phyloP scores from a whole-genome alignment of 2,113 vertebrate species.

The Dasyornis broadbenti region DNA sequence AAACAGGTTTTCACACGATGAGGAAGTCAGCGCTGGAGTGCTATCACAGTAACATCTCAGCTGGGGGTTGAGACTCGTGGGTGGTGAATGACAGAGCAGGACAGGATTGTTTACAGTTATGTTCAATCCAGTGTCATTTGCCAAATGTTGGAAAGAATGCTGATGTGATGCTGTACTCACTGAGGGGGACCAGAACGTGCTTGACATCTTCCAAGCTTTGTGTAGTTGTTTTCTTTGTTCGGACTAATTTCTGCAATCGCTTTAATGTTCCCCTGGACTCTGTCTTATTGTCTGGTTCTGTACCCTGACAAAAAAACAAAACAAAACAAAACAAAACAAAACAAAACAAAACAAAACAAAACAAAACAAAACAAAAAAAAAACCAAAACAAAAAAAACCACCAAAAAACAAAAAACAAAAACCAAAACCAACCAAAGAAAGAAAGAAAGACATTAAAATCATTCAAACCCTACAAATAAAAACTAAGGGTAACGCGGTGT shows the following conservation, averaged over 20 bases:
- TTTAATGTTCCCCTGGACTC: conserved; percentile 75
- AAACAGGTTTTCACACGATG: conserved; percentile 21
- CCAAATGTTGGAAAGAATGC: neutral
- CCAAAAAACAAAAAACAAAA: no score
- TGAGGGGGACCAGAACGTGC: conserved; percentile 41
- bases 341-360: neutral
- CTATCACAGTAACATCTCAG: conserved; percentile 14
- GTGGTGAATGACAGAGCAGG: conserved; percentile 44
- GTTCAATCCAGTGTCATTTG: neutral
- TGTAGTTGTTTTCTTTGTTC: conserved; percentile 67
- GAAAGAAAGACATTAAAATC: neutral
- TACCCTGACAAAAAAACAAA: conserved; percentile 52
- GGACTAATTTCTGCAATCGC: conserved; percentile 76
- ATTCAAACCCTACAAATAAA: neutral
- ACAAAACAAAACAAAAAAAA: neutral
- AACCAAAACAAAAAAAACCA: no score
- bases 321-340: no score
- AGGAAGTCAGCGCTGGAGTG: neutral
- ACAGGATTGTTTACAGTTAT: conserved; percentile 25
- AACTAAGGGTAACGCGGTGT: neutral
- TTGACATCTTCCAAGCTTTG: conserved; percentile 67
- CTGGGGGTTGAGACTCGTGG: neutral
- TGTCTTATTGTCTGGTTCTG: conserved; percentile 57
- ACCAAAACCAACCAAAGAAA: neutral
- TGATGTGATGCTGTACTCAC: conserved; percentile 60